Base-by-base conservation (phyloP, 2,888 invertebrate species). In the Agrochola litura region DNA sequence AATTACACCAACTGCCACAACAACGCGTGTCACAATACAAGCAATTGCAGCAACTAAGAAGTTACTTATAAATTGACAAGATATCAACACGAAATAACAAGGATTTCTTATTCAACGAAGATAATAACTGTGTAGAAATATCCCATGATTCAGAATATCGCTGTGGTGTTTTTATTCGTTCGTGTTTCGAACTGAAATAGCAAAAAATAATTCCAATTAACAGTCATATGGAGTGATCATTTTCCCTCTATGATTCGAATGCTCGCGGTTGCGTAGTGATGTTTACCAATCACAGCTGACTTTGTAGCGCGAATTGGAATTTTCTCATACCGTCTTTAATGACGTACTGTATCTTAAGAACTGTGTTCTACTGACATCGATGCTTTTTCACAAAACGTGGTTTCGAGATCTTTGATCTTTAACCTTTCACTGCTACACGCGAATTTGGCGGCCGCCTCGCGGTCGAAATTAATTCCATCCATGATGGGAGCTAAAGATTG, bases 301-400 rank as follows among this genome's bases (percentile, higher is more conserved):
- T 82, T 74, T 85, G 76, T 83, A 77, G 52, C 73, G 63, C 49
- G 85, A 85, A 85, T 82, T 79, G 72, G 68, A 79, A 71, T 85
- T 85, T 76, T 84, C 84, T 84, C 84, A 84, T 84, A 82, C 76
- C 73, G 73, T 85, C 76, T 84, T 82, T 82, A 84, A 76, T 76
- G 71, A 76, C 71, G 73, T 85, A 75, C 58, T 56, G 65, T 81
- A 61, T 76, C 73, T 73, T 60, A 85, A 76, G 75, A 82, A 79
- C 73, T 66, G 52, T 70, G 84, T 73, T 76, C 84, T 65, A 84
- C 85, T 84, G 75, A 85, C 84, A 85, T 82, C 82, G 71, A 82
- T 84, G 61, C 64, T 85, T 84, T 85, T 85, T 82, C 82, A 49
- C 16, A 67, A 79, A 82, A 61, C 73, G 61, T 78, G 49, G 73